A percentile compares a stretch with the other conserved stretches of the same genome.
Conservation (phyloP, 2,888 invertebrate species). For the Ypsolopha sequella region DNA sequence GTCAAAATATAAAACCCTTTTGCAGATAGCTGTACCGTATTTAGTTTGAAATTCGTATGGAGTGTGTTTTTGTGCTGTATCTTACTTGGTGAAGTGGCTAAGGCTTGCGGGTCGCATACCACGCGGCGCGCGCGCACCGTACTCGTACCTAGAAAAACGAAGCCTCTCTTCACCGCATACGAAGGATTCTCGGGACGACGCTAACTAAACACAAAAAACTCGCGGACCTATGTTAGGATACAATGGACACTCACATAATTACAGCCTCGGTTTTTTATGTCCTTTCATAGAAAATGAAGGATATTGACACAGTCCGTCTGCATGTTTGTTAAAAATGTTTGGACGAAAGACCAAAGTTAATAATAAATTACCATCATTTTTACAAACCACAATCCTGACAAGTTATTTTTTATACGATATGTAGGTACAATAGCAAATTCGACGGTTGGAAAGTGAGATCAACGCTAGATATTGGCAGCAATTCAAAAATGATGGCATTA, state of each 20-base stretch:
- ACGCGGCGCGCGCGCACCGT: conserved; percentile 31
- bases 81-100: conserved; percentile 7
- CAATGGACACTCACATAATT: conserved; percentile 27
- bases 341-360: too few relatives aligned
- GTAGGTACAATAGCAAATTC: too few relatives aligned
- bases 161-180: conserved; percentile 18
- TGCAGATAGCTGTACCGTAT: neutral
- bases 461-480: too few relatives aligned
- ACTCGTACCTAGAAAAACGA: conserved; percentile 43
- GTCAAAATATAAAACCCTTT: neutral
- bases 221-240: conserved; percentile 21
- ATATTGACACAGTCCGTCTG: conserved; percentile 7
- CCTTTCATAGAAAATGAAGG: conserved; percentile 12
- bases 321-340: neutral
- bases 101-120: conserved; percentile 32
- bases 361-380: too few relatives aligned
- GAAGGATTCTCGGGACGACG: conserved; percentile 38
- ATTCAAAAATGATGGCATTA: too few relatives aligned
- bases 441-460: too few relatives aligned
- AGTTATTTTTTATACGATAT: too few relatives aligned
- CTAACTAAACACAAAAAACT: conserved; percentile 32
- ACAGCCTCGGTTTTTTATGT: conserved; percentile 17
- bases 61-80: neutral
- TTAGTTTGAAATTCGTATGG: neutral
- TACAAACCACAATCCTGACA: too few relatives aligned